Percentiles rank a stretch among this genome's conserved stretches.
phyloP scores from a whole-genome alignment of 2,888 invertebrate species.

The Rhagonycha fulva region DNA sequence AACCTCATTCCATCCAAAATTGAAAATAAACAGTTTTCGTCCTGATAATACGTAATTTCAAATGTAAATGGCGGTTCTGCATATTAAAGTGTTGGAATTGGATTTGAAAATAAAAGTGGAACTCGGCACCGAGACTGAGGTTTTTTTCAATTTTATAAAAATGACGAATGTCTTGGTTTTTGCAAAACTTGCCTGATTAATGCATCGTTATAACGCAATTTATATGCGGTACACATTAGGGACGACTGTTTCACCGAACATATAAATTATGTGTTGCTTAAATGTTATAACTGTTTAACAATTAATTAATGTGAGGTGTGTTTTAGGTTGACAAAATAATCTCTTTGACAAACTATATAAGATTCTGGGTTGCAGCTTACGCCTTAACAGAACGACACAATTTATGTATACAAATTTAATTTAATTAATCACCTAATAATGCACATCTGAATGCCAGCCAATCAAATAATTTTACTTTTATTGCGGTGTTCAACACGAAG shows the following conservation, averaged over 20 bases:
- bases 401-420: not conserved
- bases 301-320: not conserved
- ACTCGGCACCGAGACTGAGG: not conserved
- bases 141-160: not conserved
- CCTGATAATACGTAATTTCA: not conserved
- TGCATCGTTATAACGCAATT: not conserved
- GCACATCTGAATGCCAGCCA: too few relatives aligned
- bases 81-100: not conserved
- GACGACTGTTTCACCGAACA: not conserved
- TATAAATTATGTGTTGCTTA: not conserved
- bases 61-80: not conserved
- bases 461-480: not conserved
- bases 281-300: not conserved
- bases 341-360: conserved; percentile 1
- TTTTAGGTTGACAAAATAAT: conserved; percentile 1
- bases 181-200: not conserved
- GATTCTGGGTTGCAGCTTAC: not conserved
- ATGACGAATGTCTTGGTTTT: not conserved
- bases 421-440: not conserved
- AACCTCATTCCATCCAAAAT: not conserved
- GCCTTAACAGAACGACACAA: not conserved
- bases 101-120: not conserved
- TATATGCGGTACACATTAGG: not conserved
- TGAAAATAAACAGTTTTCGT: not conserved
- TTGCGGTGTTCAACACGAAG: not conserved